Percentiles rank a stretch among this genome's conserved stretches.
phyloP scores from a whole-genome alignment of 2,888 invertebrate species.

The Hipparchia sbordonii region DNA sequence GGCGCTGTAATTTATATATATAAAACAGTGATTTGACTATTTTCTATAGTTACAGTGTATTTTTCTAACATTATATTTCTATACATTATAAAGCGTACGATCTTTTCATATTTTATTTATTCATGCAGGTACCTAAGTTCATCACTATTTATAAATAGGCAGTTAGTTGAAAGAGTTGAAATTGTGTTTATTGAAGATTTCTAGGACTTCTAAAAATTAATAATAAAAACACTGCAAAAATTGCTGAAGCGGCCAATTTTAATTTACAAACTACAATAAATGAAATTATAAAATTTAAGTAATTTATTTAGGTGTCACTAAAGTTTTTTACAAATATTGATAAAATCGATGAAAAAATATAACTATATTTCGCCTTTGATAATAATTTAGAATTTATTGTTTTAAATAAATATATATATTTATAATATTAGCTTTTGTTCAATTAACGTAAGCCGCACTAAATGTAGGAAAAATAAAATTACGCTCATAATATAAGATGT shows the following conservation, averaged over 20 bases:
- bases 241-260: background rate
- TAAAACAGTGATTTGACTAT: slow-evolving; percentile 8
- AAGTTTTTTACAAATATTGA: background rate
- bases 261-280: no score
- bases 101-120: slow-evolving; percentile 29
- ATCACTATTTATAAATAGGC: slow-evolving; percentile 24
- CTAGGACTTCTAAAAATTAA: background rate
- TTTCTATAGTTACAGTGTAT: slow-evolving; percentile 11
- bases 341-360: background rate
- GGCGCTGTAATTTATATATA: background rate
- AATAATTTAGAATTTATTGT: background rate
- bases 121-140: slow-evolving; percentile 25
- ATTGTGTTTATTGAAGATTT: background rate
- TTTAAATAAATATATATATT: background rate
- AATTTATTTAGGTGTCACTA: no score
- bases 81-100: slow-evolving; percentile 35
- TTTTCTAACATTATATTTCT: slow-evolving; percentile 14
- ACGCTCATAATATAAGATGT: no score
- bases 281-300: no score
- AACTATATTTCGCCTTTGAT: no score
- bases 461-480: no score
- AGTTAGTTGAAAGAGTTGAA: slow-evolving; percentile 23
- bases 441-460: background rate
- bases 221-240: background rate
- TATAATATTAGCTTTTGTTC: no score